Conservation (phyloP, 2,888 invertebrate species). For the Diplolepis rosae region DNA sequence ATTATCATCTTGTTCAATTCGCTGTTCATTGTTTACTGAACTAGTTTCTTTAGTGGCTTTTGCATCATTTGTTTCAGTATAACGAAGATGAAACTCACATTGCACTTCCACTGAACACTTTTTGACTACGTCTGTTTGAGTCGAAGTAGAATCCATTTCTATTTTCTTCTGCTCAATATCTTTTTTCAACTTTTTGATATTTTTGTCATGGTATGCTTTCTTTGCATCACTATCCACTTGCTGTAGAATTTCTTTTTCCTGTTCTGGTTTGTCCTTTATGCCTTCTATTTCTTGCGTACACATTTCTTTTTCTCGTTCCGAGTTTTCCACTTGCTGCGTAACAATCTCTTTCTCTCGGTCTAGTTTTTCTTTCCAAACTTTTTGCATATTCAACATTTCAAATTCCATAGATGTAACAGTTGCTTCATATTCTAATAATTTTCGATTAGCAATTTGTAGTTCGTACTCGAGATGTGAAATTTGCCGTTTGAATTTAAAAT, state of each 20-base stretch:
- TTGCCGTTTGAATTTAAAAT: conserved; percentile 61
- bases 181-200: not conserved
- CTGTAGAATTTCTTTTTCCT: not conserved
- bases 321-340: not conserved
- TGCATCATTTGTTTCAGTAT: conserved; percentile 20
- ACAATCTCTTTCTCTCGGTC: not conserved
- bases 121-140: conserved; percentile 2
- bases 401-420: conserved; percentile 59
- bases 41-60: not conserved
- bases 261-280: not conserved
- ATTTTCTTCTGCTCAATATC: not conserved
- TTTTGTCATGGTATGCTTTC: not conserved
- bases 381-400: conserved; percentile 61
- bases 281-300: not conserved
- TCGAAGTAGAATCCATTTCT: not conserved
- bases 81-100: not conserved
- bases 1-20: not conserved
- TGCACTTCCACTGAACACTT: conserved; percentile 7
- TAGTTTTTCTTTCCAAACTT: conserved; percentile 55
- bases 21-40: not conserved
- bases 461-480: conserved; percentile 64
- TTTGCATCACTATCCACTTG: not conserved
- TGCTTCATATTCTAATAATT: conserved; percentile 56
- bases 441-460: conserved; percentile 52
- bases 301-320: not conserved